Conservation (phyloP, 1,140 invertebrate species). For the Phthorimaea operculella region DNA sequence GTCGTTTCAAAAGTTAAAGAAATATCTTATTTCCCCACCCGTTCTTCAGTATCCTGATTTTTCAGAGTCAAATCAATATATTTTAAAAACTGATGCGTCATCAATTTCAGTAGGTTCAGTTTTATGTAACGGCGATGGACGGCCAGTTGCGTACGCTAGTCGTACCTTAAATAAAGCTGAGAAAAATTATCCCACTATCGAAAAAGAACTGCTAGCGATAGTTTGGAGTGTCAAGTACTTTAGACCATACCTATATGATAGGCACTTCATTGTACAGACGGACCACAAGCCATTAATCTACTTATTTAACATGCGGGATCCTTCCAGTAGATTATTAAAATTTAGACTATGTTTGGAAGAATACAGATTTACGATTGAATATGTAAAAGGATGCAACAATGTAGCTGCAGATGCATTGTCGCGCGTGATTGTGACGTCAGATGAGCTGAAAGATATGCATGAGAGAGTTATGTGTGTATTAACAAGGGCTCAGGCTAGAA, state of each 20-base stretch:
- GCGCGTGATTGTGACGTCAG: constrained; percentile 1
- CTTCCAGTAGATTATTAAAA: constrained; percentile 19
- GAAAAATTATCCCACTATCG: constrained; percentile 47
- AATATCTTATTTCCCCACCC: constrained; percentile 17
- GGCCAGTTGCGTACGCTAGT: constrained; percentile 43
- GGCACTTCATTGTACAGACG: constrained; percentile 50
- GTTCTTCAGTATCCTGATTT: constrained; percentile 35
- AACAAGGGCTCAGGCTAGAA: too few species aligned
- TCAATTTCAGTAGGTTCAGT: constrained; percentile 34
- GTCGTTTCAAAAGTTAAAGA: constrained; percentile 33
- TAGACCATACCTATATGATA: constrained; percentile 46
- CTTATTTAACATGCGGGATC: constrained; percentile 20
- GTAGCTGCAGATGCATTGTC: constrained; percentile 21
- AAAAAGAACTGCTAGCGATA: constrained; percentile 67
- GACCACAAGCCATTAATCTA: constrained; percentile 47
- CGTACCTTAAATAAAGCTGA: constrained; percentile 50
- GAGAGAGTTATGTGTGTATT: constrained; percentile 13
- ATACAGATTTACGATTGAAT: constrained; percentile 44
- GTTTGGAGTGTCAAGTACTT: constrained; percentile 61
- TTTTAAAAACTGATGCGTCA: constrained; percentile 38
- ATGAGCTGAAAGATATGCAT: constrained; percentile 17
- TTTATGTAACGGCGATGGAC: constrained; percentile 42
- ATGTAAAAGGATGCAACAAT: constrained; percentile 30
- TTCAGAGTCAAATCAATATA: constrained; percentile 30
- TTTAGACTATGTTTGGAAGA: constrained; percentile 32